Percentiles rank a stretch among this genome's conserved stretches.
Conservation (phyloP, 2,888 invertebrate species). For the Xestia sexstrigata region DNA sequence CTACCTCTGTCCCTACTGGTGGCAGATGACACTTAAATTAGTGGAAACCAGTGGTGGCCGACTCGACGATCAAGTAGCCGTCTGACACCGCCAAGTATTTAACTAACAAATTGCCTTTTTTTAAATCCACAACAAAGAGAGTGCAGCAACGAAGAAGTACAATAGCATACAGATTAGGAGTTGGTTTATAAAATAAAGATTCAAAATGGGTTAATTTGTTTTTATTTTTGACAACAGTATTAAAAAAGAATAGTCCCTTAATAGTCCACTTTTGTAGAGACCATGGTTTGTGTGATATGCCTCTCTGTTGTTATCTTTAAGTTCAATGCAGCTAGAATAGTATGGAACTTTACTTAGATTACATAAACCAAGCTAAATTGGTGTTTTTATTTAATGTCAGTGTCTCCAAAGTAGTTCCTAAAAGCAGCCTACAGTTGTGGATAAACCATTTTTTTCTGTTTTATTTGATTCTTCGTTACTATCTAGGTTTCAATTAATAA, state of each 20-base stretch:
- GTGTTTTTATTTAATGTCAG: background rate
- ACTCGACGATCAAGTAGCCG: no score
- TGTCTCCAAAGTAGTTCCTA: background rate
- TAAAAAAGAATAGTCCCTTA: background rate
- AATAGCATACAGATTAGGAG: background rate
- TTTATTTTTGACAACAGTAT: background rate
- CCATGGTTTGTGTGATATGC: background rate
- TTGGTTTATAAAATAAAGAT: background rate
- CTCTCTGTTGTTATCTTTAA: background rate
- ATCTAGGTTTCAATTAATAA: background rate
- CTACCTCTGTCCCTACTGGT: no score
- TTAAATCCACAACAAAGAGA: constrained; percentile 30
- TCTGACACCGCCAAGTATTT: no score
- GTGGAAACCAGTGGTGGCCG: no score
- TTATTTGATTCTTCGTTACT: background rate
- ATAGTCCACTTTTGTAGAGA: background rate
- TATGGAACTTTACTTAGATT: background rate
- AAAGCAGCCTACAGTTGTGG: background rate
- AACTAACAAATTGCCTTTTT: background rate
- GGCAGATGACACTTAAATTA: no score
- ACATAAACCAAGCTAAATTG: background rate
- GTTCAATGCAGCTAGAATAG: background rate
- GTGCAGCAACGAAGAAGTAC: background rate
- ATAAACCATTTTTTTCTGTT: background rate
- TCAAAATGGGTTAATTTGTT: background rate